phyloP scores from a whole-genome alignment of 2,113 vertebrate genomes.

The Rhipidura dahli region DNA sequence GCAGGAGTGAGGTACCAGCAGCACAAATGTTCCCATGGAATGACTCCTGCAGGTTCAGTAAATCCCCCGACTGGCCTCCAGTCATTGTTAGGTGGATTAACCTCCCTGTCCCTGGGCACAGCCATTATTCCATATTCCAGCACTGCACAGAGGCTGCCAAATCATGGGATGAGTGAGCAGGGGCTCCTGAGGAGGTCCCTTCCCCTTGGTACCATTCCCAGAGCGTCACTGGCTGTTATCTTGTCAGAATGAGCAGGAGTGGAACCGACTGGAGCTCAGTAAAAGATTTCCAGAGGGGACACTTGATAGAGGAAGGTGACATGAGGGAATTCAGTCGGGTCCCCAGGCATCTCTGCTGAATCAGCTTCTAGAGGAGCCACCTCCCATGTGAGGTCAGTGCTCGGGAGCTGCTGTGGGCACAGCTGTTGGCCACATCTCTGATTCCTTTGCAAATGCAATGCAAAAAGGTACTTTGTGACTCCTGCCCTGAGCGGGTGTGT shows the following conservation, averaged over 20 bases:
- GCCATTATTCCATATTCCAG: not conserved
- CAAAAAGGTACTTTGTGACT: not conserved
- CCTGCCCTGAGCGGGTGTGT: not conserved
- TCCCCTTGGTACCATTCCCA: not conserved
- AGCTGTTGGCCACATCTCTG: not conserved
- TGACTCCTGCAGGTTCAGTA: not conserved
- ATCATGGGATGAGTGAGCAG: not conserved
- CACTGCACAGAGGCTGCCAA: not conserved
- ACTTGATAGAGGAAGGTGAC: not conserved
- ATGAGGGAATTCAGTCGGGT: accelerated
- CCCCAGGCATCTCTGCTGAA: not conserved
- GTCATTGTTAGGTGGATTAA: not conserved
- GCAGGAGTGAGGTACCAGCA: not conserved
- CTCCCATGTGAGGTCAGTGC: not conserved
- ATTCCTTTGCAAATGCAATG: not conserved
- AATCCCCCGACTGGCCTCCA: not conserved
- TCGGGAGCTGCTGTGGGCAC: not conserved
- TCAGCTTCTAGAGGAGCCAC: not conserved
- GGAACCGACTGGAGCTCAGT: not conserved
- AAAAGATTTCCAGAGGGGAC: not conserved
- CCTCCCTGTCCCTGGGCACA: not conserved
- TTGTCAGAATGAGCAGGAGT: not conserved
- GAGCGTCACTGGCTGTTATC: not conserved
- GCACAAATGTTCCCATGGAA: not conserved
- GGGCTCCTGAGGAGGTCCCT: not conserved